A percentile compares a stretch with the other conserved stretches of the same genome.
Evolutionary conservation across 1,140 invertebrate species (phyloP).

Genomic region (Lanistes nyassanus): DNA sequence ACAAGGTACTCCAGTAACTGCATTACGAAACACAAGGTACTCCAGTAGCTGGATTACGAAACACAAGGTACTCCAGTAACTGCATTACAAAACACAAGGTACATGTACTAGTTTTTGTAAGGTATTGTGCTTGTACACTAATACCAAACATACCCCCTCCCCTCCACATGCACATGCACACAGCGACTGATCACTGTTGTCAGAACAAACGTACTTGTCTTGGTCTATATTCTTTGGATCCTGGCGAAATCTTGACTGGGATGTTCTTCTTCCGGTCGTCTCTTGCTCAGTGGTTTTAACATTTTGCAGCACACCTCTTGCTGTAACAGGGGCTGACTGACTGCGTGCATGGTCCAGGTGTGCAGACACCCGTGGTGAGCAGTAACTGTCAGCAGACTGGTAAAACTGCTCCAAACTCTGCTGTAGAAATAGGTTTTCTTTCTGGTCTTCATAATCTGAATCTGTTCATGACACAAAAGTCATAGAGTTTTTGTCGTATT

Average conservation of each 20-base stretch:
- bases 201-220: neutral
- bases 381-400: slow-evolving; percentile 44
- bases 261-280: neutral
- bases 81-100: neutral
- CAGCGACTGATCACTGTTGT: neutral
- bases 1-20: too few species aligned
- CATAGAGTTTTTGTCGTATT: too few species aligned
- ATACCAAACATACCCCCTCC: too few species aligned
- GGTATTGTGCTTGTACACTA: too few species aligned
- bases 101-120: neutral
- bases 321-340: slow-evolving; percentile 28
- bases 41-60: too few species aligned
- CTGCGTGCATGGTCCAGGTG: slow-evolving; percentile 10
- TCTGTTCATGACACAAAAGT: neutral
- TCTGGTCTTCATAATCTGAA: neutral
- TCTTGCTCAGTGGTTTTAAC: neutral
- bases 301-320: neutral
- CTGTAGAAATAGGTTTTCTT: slow-evolving; percentile 28
- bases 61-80: too few species aligned
- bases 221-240: neutral
- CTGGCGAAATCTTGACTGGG: neutral
- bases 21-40: too few species aligned
- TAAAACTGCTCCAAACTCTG: slow-evolving; percentile 54
- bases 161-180: too few species aligned
- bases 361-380: slow-evolving; percentile 20